These are phyloP conservation scores for Pseudorhiza aurosa DNA, from an alignment of 30 jellyfish, hydroid and myxozoan genomes.

Conservation along the genomic window DNA sequence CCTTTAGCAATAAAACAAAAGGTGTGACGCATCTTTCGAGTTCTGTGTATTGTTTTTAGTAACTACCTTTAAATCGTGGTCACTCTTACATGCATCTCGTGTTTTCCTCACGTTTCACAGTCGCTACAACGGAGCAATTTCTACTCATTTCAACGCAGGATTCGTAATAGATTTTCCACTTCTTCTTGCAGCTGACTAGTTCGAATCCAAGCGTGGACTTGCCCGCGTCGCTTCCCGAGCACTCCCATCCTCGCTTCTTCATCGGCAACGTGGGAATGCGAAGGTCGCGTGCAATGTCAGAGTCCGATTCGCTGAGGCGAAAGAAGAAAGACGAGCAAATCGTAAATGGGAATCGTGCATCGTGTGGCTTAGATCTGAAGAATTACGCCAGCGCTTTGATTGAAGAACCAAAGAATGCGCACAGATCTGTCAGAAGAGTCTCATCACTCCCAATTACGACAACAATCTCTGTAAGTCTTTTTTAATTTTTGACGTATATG, in stretches of 20 bases:
- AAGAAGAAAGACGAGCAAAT: background rate
- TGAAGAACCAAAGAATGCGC: background rate
- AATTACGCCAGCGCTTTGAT: background rate
- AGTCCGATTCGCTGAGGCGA: constrained; percentile 30
- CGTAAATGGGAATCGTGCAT: background rate
- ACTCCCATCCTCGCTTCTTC: constrained; percentile 11
- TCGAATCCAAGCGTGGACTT: constrained; percentile 4
- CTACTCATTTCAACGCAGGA: no score
- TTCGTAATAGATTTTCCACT: background rate
- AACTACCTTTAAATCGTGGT: no score
- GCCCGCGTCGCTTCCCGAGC: constrained; percentile 7
- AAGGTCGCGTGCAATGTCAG: constrained; percentile 52
- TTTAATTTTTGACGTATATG: no score
- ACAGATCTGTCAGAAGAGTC: constrained; percentile 30
- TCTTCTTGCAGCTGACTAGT: background rate
- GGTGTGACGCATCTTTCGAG: no score
- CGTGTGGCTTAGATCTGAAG: constrained; percentile 17
- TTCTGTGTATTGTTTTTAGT: no score
- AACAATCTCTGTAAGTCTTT: constrained; percentile 22
- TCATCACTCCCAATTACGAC: constrained; percentile 41
- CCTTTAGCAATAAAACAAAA: no score
- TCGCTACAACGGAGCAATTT: no score
- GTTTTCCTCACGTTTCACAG: no score
- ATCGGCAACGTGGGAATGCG: background rate
- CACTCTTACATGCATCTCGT: no score